These are phyloP conservation scores for Nematopogon swammerdamellus DNA, from an alignment of 2,888 invertebrate genomes.

Conservation along the genomic window DNA sequence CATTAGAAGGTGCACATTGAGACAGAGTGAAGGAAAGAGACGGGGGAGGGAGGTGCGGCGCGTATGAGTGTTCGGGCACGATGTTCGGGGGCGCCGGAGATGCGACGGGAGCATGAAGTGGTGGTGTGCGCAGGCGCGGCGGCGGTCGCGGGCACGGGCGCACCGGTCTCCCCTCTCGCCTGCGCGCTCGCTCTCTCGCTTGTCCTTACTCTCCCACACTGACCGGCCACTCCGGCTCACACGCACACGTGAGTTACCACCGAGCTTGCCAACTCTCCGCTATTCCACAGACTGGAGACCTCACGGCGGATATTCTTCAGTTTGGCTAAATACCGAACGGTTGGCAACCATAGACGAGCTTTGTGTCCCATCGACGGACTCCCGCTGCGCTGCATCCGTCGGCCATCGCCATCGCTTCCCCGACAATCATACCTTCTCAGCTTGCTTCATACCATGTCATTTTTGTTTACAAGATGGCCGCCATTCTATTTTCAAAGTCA, in stretches of 20 bases:
- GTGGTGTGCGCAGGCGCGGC: slow-evolving; percentile 44
- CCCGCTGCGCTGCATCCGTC: too few species aligned
- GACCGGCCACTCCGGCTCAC: slow-evolving; percentile 32
- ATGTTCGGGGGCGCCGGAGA: slow-evolving; percentile 14
- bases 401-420: too few species aligned
- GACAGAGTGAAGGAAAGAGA: too few species aligned
- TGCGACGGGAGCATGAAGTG: slow-evolving; percentile 13
- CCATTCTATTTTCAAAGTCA: too few species aligned
- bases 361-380: not conserved
- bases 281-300: slow-evolving; percentile 8
- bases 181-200: slow-evolving; percentile 30
- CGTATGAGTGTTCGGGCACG: too few species aligned
- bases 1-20: too few species aligned
- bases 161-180: slow-evolving; percentile 32
- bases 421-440: not conserved
- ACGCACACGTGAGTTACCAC: slow-evolving; percentile 42
- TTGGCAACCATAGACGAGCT: not conserved
- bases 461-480: too few species aligned
- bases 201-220: slow-evolving; percentile 43
- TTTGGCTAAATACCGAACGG: too few species aligned
- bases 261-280: slow-evolving; percentile 2
- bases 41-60: too few species aligned
- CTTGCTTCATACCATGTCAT: not conserved
- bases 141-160: slow-evolving; percentile 26
- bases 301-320: slow-evolving; percentile 10